phyloP scores from a whole-genome alignment of 2,797 vertebrate genomes.

The Smutsia gigantea region DNA sequence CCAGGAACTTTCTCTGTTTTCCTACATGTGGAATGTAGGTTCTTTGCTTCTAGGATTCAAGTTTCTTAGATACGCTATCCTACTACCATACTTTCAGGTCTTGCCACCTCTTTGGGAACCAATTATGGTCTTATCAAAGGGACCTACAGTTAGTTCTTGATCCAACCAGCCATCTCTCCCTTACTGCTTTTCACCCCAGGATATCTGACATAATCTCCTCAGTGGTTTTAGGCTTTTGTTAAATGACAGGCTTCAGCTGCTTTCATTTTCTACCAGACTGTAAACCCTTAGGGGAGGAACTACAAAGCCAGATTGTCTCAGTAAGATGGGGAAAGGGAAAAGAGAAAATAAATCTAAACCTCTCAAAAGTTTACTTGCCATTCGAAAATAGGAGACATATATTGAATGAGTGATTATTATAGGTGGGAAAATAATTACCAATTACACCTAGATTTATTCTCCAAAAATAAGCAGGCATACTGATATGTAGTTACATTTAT shows the following conservation, averaged over 20 bases:
- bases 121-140: not conserved
- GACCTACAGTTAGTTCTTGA: not conserved
- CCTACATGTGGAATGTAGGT: not conserved
- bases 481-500: not conserved
- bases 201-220: not conserved
- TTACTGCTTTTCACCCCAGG: not conserved
- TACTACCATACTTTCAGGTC: not conserved
- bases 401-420: slow-evolving; percentile 9
- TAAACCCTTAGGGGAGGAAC: not conserved
- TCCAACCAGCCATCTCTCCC: not conserved
- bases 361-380: not conserved
- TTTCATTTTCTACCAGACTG: not conserved
- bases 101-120: not conserved
- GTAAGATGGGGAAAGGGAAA: not conserved
- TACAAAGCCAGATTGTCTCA: not conserved
- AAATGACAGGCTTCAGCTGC: not conserved
- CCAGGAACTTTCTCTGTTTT: not conserved
- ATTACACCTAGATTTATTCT: not conserved
- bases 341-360: not conserved
- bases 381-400: not conserved
- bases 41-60: not conserved
- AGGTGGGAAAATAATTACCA: not conserved
- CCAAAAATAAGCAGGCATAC: not conserved
- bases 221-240: not conserved
- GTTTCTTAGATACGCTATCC: not conserved